Evolutionary conservation across 2,113 vertebrate species (phyloP), one percentile per base, ranked within the genome.

Genomic region (Callorhinus ursinus): DNA sequence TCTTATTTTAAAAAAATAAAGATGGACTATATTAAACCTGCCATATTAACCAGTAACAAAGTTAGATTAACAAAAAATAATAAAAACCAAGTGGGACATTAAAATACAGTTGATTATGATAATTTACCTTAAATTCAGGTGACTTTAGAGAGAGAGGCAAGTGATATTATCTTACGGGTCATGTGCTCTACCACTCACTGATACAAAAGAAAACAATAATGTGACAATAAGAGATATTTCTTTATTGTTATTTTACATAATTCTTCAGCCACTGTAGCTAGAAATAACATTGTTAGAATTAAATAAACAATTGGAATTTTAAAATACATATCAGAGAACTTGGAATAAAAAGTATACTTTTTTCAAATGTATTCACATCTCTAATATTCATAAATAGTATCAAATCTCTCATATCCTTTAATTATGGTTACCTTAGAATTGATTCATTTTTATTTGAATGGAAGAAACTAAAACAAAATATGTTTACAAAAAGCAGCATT

Each of bases 81-180:
- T 14, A 76, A 76, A 95, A 77, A 88, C 26, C 18, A 79, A 61
- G 36, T 72, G 19, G 24, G 76, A 61, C 39, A 84, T 83, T 65
- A 51, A 88, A 86, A 61, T 76, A 18, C 33, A 82, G 49, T 7
- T 12, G 12, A 53, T 55, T 53, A 55, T 61, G 2, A 71, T 63
- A 51, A 67, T 79, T 86, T 97, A 67, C 82, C 85, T 74, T 79
- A 33, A 77, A 53, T 77, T 87, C 15, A 31, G 71, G 36, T 42
- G 49, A 18, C 8, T 94, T 96, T 77, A 90, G 39, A 77, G 5
- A 82, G 31, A 90, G 77, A 94, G 77, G 80, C 65, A 92, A 84
- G 14, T 80, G 33, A 19, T 74, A 72, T 39, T 74, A 59, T 61
- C 5, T 83, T 79, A 96, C 26, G 16, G 14, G 24, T 71, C 93